A percentile compares a stretch with the other conserved stretches of the same genome.
Conservation (phyloP, 2,888 invertebrate genomes). For the Atherix ibis region DNA sequence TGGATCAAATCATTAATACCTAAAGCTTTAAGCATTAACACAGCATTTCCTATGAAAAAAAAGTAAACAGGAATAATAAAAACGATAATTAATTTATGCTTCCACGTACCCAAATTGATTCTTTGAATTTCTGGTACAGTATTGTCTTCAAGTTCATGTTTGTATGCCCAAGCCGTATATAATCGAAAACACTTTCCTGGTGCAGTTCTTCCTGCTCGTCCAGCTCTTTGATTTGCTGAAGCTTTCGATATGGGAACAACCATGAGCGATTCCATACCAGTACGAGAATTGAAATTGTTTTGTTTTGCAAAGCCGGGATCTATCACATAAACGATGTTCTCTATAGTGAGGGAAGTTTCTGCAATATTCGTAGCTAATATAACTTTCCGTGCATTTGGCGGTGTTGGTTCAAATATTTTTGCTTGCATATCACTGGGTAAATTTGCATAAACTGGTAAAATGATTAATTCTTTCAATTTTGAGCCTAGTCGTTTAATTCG, state of each 20-base stretch:
- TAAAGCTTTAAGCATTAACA: slow-evolving; percentile 86
- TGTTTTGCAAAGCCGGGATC: slow-evolving; percentile 99
- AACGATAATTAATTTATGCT: background rate
- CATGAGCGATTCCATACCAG: slow-evolving; percentile 96
- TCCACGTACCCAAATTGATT: slow-evolving; percentile 58
- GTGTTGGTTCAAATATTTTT: slow-evolving; percentile 96
- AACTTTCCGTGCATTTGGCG: slow-evolving; percentile 90
- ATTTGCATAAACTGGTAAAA: slow-evolving; percentile 95
- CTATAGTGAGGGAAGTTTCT: slow-evolving; percentile 96
- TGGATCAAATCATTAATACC: slow-evolving; percentile 96
- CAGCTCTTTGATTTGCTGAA: slow-evolving; percentile 95
- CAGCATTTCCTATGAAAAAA: slow-evolving; percentile 56
- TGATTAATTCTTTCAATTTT: slow-evolving; percentile 79
- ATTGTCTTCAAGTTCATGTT: slow-evolving; percentile 95
- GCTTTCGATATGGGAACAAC: slow-evolving; percentile 98
- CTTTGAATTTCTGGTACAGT: slow-evolving; percentile 97
- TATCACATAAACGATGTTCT: slow-evolving; percentile 96
- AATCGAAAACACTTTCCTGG: slow-evolving; percentile 96
- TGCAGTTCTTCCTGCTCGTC: slow-evolving; percentile 87
- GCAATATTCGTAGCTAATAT: slow-evolving; percentile 98
- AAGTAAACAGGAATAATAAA: too few species aligned
- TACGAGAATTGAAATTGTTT: slow-evolving; percentile 93
- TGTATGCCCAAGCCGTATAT: slow-evolving; percentile 97
- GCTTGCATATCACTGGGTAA: slow-evolving; percentile 98
- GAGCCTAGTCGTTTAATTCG: slow-evolving; percentile 82